Conservation (phyloP, 2,888 invertebrate genomes). For the Drosophila conformis region DNA sequence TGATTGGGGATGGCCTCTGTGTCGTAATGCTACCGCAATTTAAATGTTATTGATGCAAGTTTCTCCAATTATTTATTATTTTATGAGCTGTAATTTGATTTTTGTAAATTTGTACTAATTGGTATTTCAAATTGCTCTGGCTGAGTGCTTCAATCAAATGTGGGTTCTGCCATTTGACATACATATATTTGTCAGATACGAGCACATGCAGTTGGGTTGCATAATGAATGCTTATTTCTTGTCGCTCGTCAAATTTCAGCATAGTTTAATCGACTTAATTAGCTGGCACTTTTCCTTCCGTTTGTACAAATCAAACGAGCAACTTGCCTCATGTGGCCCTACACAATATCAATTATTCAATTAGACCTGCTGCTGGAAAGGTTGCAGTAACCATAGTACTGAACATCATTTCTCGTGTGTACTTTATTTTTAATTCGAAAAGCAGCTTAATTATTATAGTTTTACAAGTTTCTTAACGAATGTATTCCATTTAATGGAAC, state of each 20-base stretch:
- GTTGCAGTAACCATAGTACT: constrained; percentile 30
- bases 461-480: constrained; percentile 19
- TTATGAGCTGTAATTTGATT: constrained; percentile 13
- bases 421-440: constrained; percentile 47
- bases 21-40: background rate
- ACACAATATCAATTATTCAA: constrained; percentile 51
- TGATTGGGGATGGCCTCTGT: background rate
- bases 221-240: constrained; percentile 13
- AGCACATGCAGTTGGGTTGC: background rate
- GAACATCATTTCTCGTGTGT: constrained; percentile 41
- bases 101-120: constrained; percentile 25
- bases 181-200: constrained; percentile 22
- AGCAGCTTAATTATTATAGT: constrained; percentile 31
- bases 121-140: constrained; percentile 14
- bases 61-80: background rate
- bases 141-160: constrained; percentile 9
- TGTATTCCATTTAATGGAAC: constrained; percentile 18
- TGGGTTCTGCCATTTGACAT: constrained; percentile 10
- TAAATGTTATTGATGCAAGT: background rate
- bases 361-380: constrained; percentile 19
- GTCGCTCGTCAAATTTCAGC: constrained; percentile 17
- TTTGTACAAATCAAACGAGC: constrained; percentile 36
- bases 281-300: constrained; percentile 27
- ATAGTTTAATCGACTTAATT: constrained; percentile 49
- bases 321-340: constrained; percentile 44